A percentile compares a stretch with the other conserved stretches of the same genome.
phyloP scores from a whole-genome alignment of 2,888 invertebrate genomes.

The Priocnemis perturbator region DNA sequence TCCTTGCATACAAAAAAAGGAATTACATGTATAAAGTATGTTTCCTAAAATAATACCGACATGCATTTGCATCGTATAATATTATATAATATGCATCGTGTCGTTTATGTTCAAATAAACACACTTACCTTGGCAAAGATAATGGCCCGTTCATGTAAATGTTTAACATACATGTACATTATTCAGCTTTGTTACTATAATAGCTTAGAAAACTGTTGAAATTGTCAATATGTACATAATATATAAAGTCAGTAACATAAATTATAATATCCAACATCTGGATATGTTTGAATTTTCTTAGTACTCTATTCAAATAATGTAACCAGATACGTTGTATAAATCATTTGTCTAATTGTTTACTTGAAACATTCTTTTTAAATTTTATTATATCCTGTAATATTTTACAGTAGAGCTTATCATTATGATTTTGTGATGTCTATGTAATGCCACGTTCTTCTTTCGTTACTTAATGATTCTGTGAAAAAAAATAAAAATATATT shows the following conservation, averaged over 20 bases:
- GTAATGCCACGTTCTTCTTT: slow-evolving; percentile 6
- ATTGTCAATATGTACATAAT: slow-evolving; percentile 49
- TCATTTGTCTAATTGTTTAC: too few species aligned
- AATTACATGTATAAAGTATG: too few species aligned
- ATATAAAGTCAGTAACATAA: slow-evolving; percentile 19
- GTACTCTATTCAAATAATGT: slow-evolving; percentile 3
- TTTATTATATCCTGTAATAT: background rate
- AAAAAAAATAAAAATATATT: slow-evolving; percentile 9
- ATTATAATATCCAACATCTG: background rate
- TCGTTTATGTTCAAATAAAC: background rate
- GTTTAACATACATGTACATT: slow-evolving; percentile 36
- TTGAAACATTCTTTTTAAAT: too few species aligned
- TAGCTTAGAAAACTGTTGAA: slow-evolving; percentile 42
- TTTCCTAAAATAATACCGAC: too few species aligned
- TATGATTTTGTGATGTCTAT: slow-evolving; percentile 6
- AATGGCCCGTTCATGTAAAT: slow-evolving; percentile 12
- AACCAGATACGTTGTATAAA: background rate
- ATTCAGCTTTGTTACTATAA: slow-evolving; percentile 40
- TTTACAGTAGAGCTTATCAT: background rate
- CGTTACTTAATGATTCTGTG: slow-evolving; percentile 4
- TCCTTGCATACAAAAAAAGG: too few species aligned
- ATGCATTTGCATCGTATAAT: too few species aligned
- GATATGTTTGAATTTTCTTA: background rate
- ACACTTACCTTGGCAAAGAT: background rate
- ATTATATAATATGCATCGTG: too few species aligned